phyloP scores from a whole-genome alignment of 2,888 invertebrate species.

The Pyrrhia umbra region DNA sequence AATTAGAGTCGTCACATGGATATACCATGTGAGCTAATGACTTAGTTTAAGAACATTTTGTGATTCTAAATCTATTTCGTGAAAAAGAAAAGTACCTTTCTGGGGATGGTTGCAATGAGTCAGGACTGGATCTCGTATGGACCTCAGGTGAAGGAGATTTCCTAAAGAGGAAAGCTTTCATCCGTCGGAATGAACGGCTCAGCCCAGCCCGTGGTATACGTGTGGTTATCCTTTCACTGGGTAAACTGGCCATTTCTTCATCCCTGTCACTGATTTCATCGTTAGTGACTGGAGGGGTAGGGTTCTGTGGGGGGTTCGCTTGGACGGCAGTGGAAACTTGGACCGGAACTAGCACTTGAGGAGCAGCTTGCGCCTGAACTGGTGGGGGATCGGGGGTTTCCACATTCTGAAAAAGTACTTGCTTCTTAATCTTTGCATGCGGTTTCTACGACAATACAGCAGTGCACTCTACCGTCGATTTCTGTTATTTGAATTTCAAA shows the following conservation, averaged over 20 bases:
- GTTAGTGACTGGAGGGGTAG: conserved; percentile 17
- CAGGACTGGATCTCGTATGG: conserved; percentile 61
- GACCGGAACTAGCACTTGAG: conserved; percentile 46
- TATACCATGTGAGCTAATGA: too few relatives aligned
- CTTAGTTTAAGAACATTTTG: too few relatives aligned
- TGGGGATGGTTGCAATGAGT: conserved; percentile 71
- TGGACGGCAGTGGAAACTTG: conserved; percentile 56
- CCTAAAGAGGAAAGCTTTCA: conserved; percentile 75
- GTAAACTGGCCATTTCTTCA: conserved; percentile 55
- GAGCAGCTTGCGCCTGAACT: conserved; percentile 15
- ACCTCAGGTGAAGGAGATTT: conserved; percentile 63
- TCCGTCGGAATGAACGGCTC: conserved; percentile 73
- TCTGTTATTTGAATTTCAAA: too few relatives aligned
- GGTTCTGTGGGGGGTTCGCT: conserved; percentile 41
- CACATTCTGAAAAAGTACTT: conserved; percentile 64
- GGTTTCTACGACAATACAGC: too few relatives aligned
- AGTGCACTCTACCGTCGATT: too few relatives aligned
- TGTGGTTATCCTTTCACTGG: conserved; percentile 57
- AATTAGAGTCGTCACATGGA: too few relatives aligned
- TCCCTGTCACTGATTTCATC: conserved; percentile 57
- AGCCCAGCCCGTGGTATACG: conserved; percentile 78
- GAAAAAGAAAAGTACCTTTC: conserved; percentile 65
- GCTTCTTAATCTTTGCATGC: neutral
- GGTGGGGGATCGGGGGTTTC: conserved; percentile 65
- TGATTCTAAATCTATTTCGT: neutral